Evolutionary conservation across 92 coral and sea anemone genomes (phyloP).

Genomic region (Epizoanthus fatuus): DNA sequence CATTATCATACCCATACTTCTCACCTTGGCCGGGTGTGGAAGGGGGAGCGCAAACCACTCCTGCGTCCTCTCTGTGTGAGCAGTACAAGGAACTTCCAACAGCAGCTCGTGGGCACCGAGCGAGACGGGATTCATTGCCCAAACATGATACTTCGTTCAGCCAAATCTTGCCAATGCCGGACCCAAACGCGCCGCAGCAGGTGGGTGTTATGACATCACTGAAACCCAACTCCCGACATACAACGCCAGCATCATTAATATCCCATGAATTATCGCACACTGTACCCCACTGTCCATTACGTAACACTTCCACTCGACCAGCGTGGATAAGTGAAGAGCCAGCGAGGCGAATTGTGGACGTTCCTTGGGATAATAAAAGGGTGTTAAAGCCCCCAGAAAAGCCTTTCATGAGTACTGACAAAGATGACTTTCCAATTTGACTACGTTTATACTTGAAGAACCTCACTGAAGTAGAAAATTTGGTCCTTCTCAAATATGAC

Average conservation of each 20-base stretch:
- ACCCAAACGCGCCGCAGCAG: constrained; percentile 22
- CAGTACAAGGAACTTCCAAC: not conserved
- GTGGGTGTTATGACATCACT: constrained; percentile 14
- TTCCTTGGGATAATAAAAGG: not conserved
- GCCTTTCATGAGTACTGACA: too few species aligned
- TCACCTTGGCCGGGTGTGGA: not conserved
- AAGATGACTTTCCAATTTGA: too few species aligned
- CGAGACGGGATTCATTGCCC: constrained; percentile 1
- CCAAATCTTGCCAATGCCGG: constrained; percentile 18
- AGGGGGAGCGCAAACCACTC: constrained; percentile 9
- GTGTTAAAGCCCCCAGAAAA: too few species aligned
- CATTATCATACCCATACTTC: too few species aligned
- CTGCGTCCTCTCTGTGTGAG: constrained; percentile 3
- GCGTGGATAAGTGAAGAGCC: not conserved
- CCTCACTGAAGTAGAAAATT: too few species aligned
- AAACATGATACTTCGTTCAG: constrained; percentile 1
- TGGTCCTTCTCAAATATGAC: too few species aligned
- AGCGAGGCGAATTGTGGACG: constrained; percentile 13
- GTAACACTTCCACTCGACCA: constrained; percentile 15
- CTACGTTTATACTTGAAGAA: too few species aligned
- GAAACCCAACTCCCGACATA: constrained; percentile 24
- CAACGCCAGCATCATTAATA: constrained; percentile 17
- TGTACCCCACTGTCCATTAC: constrained; percentile 23
- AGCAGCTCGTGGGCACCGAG: not conserved
- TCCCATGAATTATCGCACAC: too few species aligned